Evolutionary conservation across 1,140 invertebrate species (phyloP).

Genomic region (Gonioctena quinquepunctata): DNA sequence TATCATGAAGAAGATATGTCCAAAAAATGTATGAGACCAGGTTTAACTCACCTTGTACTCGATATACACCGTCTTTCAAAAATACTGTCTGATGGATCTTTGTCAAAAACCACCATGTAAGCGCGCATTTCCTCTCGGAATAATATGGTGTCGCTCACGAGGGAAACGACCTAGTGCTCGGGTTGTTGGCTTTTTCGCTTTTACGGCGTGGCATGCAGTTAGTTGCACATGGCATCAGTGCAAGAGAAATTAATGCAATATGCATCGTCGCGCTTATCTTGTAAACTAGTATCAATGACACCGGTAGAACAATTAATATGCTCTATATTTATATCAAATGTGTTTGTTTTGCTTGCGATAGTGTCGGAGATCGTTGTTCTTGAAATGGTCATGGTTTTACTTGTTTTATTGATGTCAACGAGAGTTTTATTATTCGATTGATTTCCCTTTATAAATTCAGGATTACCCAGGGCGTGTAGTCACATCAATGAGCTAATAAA

Average conservation of each 20-base stretch:
- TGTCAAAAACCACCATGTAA: background rate
- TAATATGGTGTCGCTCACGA: background rate
- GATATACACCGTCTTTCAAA: too few relatives aligned
- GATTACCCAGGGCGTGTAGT: too few relatives aligned
- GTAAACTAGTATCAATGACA: background rate
- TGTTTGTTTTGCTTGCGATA: background rate
- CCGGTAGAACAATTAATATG: background rate
- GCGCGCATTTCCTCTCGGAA: background rate
- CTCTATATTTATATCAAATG: background rate
- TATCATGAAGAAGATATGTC: too few relatives aligned
- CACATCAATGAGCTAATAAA: too few relatives aligned
- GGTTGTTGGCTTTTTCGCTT: conserved; percentile 19
- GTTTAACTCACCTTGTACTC: too few relatives aligned
- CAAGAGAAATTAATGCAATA: background rate
- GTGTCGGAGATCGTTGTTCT: background rate
- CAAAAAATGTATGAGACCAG: too few relatives aligned
- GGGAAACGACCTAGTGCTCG: conserved; percentile 24
- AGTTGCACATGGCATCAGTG: background rate
- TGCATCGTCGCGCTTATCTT: background rate
- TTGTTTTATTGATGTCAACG: background rate
- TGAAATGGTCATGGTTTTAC: background rate
- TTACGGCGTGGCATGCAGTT: background rate
- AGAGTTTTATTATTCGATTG: too few relatives aligned
- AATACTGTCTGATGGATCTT: too few relatives aligned
- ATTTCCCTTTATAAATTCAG: too few relatives aligned